phyloP scores from a whole-genome alignment of 2,113 vertebrate genomes.

The Ascaphus truei region DNA sequence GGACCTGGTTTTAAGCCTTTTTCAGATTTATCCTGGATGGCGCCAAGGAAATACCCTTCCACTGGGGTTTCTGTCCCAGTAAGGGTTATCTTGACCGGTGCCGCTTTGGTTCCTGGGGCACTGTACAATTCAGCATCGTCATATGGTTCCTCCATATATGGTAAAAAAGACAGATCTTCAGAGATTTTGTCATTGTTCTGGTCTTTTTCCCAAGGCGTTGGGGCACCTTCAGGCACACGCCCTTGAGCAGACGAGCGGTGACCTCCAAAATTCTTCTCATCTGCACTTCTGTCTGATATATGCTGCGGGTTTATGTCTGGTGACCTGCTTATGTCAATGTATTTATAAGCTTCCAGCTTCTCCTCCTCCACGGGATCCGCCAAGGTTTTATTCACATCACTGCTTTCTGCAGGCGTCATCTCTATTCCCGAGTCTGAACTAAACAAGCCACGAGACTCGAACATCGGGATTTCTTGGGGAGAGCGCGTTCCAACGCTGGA shows the following conservation, averaged over 20 bases:
- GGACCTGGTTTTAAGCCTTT: conserved; percentile 74
- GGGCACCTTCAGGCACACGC: background rate
- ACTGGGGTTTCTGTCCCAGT: conserved; percentile 62
- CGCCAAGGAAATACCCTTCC: conserved; percentile 37
- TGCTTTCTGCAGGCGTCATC: conserved; percentile 78
- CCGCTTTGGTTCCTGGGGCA: conserved; percentile 46
- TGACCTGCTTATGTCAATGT: conserved; percentile 89
- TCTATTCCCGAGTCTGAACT: conserved; percentile 82
- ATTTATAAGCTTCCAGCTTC: conserved; percentile 86
- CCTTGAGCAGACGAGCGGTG: background rate
- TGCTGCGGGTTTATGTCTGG: conserved; percentile 64
- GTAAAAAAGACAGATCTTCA: conserved; percentile 54
- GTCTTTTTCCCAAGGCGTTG: background rate
- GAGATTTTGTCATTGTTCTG: conserved; percentile 44
- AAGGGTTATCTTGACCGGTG: conserved; percentile 82
- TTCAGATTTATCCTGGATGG: conserved; percentile 49
- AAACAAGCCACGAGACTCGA: conserved; percentile 69
- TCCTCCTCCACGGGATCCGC: conserved; percentile 67
- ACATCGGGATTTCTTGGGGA: conserved; percentile 64
- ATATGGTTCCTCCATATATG: conserved; percentile 70
- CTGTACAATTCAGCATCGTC: conserved; percentile 56
- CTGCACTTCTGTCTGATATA: conserved; percentile 47
- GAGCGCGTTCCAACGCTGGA: conserved; percentile 42
- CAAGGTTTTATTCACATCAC: conserved; percentile 73
- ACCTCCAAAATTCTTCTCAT: conserved; percentile 42